Evolutionary conservation across 2,113 vertebrate genomes (phyloP).

Genomic region (Alexandromys fortis): DNA sequence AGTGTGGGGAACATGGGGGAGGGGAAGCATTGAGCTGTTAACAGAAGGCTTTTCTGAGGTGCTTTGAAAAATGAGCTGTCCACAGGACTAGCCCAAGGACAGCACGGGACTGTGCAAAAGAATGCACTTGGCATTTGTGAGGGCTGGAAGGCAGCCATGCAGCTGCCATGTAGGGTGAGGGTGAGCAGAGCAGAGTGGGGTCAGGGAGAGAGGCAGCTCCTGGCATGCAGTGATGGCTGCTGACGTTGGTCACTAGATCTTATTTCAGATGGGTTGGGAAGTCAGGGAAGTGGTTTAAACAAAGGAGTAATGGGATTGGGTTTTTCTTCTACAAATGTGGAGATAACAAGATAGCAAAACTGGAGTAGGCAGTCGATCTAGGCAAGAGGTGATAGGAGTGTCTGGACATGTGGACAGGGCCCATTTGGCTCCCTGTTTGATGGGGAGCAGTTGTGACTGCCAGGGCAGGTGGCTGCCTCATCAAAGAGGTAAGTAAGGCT

Average conservation of each 20-base stretch:
- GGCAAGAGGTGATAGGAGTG: background rate
- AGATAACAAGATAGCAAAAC: background rate
- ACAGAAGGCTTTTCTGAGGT: background rate
- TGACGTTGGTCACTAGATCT: background rate
- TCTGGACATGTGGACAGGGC: background rate
- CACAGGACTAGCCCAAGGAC: background rate
- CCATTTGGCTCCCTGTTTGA: too few species aligned
- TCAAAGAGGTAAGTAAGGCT: background rate
- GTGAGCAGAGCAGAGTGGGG: background rate
- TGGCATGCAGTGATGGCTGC: background rate
- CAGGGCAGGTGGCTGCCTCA: background rate
- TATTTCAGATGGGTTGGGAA: background rate
- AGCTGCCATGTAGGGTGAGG: rapidly evolving
- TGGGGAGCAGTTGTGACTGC: background rate
- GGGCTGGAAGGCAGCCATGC: too few species aligned
- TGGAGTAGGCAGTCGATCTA: background rate
- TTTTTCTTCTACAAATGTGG: background rate
- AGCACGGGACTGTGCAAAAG: background rate
- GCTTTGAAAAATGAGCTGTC: background rate
- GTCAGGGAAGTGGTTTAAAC: background rate
- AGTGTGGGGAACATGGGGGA: too few species aligned
- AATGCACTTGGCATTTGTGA: background rate
- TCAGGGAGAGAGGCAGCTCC: background rate
- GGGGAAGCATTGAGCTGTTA: background rate
- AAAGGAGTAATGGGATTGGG: background rate